phyloP scores from a whole-genome alignment of 2,113 vertebrate species.

The Lethenteron reissneri region DNA sequence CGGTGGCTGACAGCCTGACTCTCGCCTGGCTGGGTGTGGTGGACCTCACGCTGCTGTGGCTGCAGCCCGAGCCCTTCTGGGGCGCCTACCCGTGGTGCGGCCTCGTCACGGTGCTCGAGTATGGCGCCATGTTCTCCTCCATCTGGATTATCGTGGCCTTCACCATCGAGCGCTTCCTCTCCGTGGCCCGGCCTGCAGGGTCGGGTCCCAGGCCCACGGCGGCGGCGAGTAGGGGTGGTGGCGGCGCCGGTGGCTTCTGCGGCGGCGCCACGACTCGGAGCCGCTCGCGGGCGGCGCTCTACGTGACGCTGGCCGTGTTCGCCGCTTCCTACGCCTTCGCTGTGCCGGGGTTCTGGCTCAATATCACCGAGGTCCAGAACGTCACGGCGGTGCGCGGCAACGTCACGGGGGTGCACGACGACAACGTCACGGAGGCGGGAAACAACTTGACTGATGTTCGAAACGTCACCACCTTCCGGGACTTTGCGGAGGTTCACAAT shows the following conservation, averaged over 20 bases:
- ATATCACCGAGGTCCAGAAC: conserved; percentile 16
- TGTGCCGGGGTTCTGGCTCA: conserved; percentile 28
- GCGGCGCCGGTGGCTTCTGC: conserved; percentile 12
- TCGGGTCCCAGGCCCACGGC: too few relatives aligned
- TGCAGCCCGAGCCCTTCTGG: conserved; percentile 30
- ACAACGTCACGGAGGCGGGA: too few relatives aligned
- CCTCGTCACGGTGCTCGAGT: conserved; percentile 27
- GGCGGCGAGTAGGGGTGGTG: too few relatives aligned
- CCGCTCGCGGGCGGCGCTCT: conserved; percentile 18
- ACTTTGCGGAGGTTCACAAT: too few relatives aligned
- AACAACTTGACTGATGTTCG: too few relatives aligned
- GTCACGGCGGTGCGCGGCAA: conserved; percentile 13
- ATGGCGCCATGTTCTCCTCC: conserved; percentile 27
- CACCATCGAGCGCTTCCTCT: conserved; percentile 30
- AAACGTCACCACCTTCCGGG: too few relatives aligned
- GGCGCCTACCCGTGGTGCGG: conserved; percentile 26
- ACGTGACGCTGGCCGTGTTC: conserved; percentile 18
- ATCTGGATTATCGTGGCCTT: conserved; percentile 35
- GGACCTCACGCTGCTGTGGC: conserved; percentile 30
- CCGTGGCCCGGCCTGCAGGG: too few relatives aligned
- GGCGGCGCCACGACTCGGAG: conserved; percentile 17
- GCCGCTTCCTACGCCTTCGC: conserved; percentile 25
- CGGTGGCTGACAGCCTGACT: conserved; percentile 27
- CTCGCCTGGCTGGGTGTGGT: conserved; percentile 33
- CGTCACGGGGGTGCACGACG: conserved; percentile 6